Conservation (phyloP, 2,113 vertebrate genomes). For the Proterorhinus semilunaris region DNA sequence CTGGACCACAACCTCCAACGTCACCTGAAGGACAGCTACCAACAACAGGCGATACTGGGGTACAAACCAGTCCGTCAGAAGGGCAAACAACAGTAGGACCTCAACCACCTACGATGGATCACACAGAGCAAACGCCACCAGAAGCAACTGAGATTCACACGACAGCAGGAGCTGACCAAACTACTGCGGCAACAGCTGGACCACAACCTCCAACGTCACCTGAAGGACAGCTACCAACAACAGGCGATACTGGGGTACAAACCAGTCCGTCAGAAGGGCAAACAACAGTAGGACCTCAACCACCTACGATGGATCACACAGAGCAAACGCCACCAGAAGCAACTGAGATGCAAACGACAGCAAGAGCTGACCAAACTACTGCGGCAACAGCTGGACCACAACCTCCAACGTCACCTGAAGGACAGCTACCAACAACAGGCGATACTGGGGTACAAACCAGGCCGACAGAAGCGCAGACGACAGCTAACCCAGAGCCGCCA, state of each 20-base stretch:
- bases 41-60: too few relatives aligned
- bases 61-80: too few relatives aligned
- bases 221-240: too few relatives aligned
- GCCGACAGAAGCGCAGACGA: not conserved
- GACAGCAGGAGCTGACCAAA: too few relatives aligned
- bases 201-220: too few relatives aligned
- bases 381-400: not conserved
- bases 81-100: too few relatives aligned
- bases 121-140: too few relatives aligned
- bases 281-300: not conserved
- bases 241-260: not conserved
- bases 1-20: too few relatives aligned
- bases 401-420: not conserved
- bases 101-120: too few relatives aligned
- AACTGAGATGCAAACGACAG: not conserved
- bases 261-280: not conserved
- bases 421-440: not conserved
- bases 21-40: too few relatives aligned
- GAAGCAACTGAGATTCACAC: too few relatives aligned
- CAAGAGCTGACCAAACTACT: not conserved
- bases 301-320: not conserved
- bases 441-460: not conserved
- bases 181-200: too few relatives aligned
- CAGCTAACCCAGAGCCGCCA: not conserved
- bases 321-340: not conserved